Evolutionary conservation across 1,140 invertebrate species (phyloP).

Genomic region (Drosophila sucinea): DNA sequence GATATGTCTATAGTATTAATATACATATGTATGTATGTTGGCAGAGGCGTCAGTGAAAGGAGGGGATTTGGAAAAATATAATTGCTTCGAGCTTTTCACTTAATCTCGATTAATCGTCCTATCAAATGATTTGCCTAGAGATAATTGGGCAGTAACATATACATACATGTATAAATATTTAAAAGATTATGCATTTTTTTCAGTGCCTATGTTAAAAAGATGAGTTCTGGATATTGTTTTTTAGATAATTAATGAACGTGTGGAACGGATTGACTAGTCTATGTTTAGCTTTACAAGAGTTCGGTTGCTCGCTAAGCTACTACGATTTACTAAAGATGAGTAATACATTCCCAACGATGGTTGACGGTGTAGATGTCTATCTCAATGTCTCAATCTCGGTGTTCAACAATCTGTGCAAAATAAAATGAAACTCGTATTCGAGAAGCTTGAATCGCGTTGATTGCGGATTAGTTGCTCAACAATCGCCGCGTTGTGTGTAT

Average conservation of each 20-base stretch:
- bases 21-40: no score
- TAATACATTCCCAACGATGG: background rate
- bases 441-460: background rate
- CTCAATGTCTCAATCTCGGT: background rate
- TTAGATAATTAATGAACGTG: background rate
- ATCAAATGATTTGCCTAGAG: background rate
- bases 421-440: background rate
- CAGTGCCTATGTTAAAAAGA: background rate
- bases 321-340: background rate
- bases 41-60: no score
- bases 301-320: no score
- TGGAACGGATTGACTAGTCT: background rate
- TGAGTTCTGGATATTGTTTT: background rate
- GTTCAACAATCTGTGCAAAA: slow-evolving; percentile 1
- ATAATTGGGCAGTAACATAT: background rate
- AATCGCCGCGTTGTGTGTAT: background rate
- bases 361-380: background rate
- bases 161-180: background rate
- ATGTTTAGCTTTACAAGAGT: background rate
- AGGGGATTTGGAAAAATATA: no score
- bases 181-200: background rate
- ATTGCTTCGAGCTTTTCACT: no score
- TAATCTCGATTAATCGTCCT: background rate
- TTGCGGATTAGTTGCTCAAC: slow-evolving; percentile 1
- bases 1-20: no score